These are phyloP conservation scores for Rhynchophorus ferrugineus DNA, from an alignment of 1,140 invertebrate species.

Conservation along the genomic window DNA sequence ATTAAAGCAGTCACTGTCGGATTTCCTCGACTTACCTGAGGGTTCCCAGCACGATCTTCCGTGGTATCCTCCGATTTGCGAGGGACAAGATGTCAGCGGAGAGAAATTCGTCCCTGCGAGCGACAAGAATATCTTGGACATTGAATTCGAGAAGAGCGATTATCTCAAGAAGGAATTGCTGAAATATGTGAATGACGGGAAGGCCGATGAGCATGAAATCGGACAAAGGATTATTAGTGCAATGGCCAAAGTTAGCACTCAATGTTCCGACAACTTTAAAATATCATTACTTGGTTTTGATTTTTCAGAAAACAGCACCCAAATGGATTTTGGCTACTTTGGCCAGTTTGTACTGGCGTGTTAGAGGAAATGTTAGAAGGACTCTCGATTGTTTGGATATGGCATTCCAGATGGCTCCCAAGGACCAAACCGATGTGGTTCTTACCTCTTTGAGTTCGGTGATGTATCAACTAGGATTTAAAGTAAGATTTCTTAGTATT, in stretches of 20 bases:
- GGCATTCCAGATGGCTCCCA: slow-evolving; percentile 47
- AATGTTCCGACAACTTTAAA: not conserved
- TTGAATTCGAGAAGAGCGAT: slow-evolving; percentile 31
- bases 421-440: slow-evolving; percentile 49
- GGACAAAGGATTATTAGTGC: slow-evolving; percentile 66
- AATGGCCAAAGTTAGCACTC: slow-evolving; percentile 57
- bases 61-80: slow-evolving; percentile 66
- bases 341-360: slow-evolving; percentile 62
- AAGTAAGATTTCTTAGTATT: slow-evolving; percentile 3
- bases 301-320: slow-evolving; percentile 53
- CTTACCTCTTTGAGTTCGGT: slow-evolving; percentile 56
- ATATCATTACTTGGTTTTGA: slow-evolving; percentile 14
- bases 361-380: slow-evolving; percentile 52
- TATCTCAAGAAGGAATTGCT: slow-evolving; percentile 44
- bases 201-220: slow-evolving; percentile 57
- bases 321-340: slow-evolving; percentile 56
- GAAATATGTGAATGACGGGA: slow-evolving; percentile 49
- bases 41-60: slow-evolving; percentile 59
- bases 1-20: slow-evolving; percentile 45
- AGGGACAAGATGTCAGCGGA: slow-evolving; percentile 39
- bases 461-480: slow-evolving; percentile 54
- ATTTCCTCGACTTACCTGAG: slow-evolving; percentile 52
- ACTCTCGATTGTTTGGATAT: slow-evolving; percentile 57
- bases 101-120: slow-evolving; percentile 40
- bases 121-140: slow-evolving; percentile 26